Evolutionary conservation across 2,797 vertebrate genomes (phyloP).

Genomic region (Spatula clypeata): DNA sequence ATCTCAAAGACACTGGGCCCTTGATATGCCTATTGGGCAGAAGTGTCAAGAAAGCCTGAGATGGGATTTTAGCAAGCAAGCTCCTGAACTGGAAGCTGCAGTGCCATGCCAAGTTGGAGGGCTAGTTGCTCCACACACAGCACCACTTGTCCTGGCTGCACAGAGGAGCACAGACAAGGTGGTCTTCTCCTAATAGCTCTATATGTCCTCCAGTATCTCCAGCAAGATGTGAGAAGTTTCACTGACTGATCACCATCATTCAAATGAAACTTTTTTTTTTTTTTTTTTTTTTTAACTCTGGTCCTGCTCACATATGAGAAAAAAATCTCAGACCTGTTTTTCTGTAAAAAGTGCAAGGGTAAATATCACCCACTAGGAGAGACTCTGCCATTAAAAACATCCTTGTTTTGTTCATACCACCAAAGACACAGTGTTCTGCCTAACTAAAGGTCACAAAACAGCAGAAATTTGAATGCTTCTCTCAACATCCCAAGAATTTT

Average conservation of each 20-base stretch:
- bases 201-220: background rate
- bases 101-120: background rate
- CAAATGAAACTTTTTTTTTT: background rate
- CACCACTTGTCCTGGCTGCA: accelerated
- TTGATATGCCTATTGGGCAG: background rate
- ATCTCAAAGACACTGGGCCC: background rate
- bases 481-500: background rate
- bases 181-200: accelerated
- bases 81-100: background rate
- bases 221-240: background rate
- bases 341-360: background rate
- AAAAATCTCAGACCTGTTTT: background rate
- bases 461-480: conserved; percentile 14
- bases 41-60: background rate
- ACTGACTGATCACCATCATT: background rate
- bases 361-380: background rate
- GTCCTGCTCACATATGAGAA: background rate
- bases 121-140: no score
- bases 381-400: conserved; percentile 16
- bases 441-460: conserved; percentile 24
- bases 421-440: conserved; percentile 15
- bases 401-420: conserved; percentile 28
- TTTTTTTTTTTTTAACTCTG: background rate
- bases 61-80: background rate
- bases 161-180: background rate